Base-by-base conservation (phyloP, 2,888 invertebrate species). In the Crocallis elinguaria region DNA sequence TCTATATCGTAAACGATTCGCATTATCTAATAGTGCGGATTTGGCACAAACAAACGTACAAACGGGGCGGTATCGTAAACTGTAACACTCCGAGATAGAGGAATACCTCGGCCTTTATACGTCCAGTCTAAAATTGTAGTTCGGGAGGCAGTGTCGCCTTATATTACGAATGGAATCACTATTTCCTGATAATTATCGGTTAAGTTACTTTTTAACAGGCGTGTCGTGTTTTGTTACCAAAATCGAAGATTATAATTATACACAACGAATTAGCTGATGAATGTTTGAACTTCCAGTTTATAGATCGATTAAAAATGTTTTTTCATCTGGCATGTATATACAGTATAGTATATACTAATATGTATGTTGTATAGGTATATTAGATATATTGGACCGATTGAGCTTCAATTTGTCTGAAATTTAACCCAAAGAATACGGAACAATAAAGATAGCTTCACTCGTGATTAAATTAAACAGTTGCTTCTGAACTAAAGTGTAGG, bases 21-120 rank as follows among this genome's bases (percentile, higher is more conserved):
- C 27, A 33, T 46, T 13, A 32, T 56, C 25, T 35, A 44, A 33
- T 13, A 41, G 35, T 25, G 16, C 36, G 17, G 11, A 14, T 36
- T 51, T 52, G 52, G 59, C 59, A 52, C 55, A 55, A 55, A 59
- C 50, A 57, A 30, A 39, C 45, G 11, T 14, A 46, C 59, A 43
- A 55, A 49, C 49, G 27, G 36, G 42, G 11, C 41, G 35, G 9
- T 49, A 59, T 52, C 42, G 35, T 46, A 57, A 46, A 48, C 25
- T 29, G 45, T 23, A 19, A 43, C 37, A 33, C 23, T 6, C 23
- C 0, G 5, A 52, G 52, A 52, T 52, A 46, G 36, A 36, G 12
- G 29, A 45, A 41, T 52, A 41, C 39, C 45, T 45, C 27, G 25
- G 52, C 12, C 23, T 41, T 6, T 27, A 25, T 50, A 38, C 32